Percentiles rank a stretch among this genome's conserved stretches.
phyloP scores from a whole-genome alignment of 2,888 invertebrate species.

The Dioctria linearis region DNA sequence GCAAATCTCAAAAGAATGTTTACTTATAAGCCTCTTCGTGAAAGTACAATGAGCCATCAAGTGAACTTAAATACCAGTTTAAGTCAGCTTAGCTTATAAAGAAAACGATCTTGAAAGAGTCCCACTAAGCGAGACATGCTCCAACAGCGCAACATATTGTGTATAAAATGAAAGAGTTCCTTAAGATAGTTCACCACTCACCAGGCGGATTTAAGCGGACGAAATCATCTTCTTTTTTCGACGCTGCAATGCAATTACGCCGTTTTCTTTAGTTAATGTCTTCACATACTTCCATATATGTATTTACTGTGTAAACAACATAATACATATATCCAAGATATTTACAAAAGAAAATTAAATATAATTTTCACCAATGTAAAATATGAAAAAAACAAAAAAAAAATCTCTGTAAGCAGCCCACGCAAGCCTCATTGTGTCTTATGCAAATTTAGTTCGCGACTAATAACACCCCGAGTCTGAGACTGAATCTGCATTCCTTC shows the following conservation, averaged over 20 bases:
- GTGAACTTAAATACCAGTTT: constrained; percentile 34
- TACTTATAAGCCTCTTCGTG: constrained; percentile 7
- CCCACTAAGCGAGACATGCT: constrained; percentile 1
- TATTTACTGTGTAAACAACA: no score
- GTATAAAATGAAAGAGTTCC: constrained; percentile 41
- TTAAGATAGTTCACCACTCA: constrained; percentile 15
- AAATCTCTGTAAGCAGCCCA: constrained; percentile 12
- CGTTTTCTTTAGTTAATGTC: constrained; percentile 32
- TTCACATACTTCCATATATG: neutral
- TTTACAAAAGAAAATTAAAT: constrained; percentile 51
- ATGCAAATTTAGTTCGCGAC: constrained; percentile 38
- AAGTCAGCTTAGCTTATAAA: constrained; percentile 43
- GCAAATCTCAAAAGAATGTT: constrained; percentile 16
- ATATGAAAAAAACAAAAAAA: constrained; percentile 9
- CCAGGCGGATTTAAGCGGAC: constrained; percentile 10
- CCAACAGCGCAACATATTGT: constrained; percentile 5
- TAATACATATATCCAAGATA: constrained; percentile 27
- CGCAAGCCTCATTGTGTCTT: constrained; percentile 45
- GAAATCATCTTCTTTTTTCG: constrained; percentile 24
- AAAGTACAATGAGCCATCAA: constrained; percentile 36
- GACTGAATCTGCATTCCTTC: constrained; percentile 27
- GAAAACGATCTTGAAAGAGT: constrained; percentile 36
- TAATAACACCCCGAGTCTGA: constrained; percentile 19
- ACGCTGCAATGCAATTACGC: constrained; percentile 20
- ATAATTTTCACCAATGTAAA: constrained; percentile 48